Percentiles rank a stretch among this genome's conserved stretches.
Conservation (phyloP, 2,797 vertebrate species). For the Phylloscopus collybita region DNA sequence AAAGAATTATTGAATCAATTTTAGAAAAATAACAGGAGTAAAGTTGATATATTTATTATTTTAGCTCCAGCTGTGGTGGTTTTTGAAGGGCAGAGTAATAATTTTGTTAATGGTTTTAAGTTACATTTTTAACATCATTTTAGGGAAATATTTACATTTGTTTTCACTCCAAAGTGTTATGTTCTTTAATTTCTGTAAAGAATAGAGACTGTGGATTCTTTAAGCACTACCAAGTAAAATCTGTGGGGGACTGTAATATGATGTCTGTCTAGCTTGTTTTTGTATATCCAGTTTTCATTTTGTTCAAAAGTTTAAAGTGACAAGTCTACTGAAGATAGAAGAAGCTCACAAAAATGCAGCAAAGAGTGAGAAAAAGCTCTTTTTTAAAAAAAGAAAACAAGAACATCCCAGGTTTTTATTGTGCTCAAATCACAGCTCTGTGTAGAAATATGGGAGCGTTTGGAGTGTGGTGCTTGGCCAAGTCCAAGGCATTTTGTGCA, state of each 20-base stretch:
- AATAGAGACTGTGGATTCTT: background rate
- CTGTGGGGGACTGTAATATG: background rate
- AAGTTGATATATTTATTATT: background rate
- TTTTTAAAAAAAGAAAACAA: background rate
- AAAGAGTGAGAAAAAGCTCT: background rate
- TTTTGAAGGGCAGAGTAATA: background rate
- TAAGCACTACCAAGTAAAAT: conserved; percentile 10
- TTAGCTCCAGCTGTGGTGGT: background rate
- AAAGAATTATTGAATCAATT: background rate
- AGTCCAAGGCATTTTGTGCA: background rate
- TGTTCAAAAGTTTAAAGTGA: background rate
- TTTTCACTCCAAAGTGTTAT: background rate
- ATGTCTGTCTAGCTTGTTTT: background rate
- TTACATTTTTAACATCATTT: background rate
- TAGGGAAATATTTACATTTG: background rate
- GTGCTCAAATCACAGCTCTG: background rate
- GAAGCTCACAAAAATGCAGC: background rate
- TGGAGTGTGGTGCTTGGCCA: too few relatives aligned
- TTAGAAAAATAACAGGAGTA: background rate
- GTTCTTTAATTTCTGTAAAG: conserved; percentile 13
- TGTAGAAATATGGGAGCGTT: background rate
- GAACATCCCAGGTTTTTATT: background rate
- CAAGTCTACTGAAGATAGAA: background rate
- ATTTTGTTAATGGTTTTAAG: background rate
- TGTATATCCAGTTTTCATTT: background rate